phyloP scores from a whole-genome alignment of 2,113 vertebrate genomes.

The Edolisoma coerulescens region DNA sequence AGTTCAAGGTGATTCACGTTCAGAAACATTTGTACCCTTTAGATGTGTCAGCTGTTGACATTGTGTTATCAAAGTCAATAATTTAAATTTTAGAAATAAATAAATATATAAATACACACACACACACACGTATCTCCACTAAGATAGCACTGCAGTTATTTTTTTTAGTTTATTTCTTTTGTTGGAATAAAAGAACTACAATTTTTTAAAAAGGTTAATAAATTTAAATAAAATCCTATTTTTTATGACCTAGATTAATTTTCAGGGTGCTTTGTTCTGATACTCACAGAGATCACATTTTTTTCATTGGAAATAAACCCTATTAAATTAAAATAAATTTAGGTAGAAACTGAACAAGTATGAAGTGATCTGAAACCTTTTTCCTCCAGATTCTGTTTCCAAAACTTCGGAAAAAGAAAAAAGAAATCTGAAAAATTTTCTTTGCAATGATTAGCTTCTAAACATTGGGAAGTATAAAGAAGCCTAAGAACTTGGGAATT shows the following conservation, averaged over 20 bases:
- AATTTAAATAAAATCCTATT: not conserved
- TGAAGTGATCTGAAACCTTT: not conserved
- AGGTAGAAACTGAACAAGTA: not conserved
- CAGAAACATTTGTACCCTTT: not conserved
- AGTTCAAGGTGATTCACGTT: not conserved
- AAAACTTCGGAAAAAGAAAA: not conserved
- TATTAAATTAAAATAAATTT: not conserved
- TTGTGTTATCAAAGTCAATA: not conserved
- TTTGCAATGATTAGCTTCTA: not conserved
- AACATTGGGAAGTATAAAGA: not conserved
- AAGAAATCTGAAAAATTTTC: not conserved
- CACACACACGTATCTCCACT: accelerated
- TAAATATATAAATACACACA: accelerated
- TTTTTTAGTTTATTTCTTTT: not conserved
- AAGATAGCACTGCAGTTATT: not conserved
- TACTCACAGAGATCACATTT: not conserved
- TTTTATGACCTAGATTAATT: not conserved
- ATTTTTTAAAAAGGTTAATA: not conserved
- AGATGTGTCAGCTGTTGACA: not conserved
- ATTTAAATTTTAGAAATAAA: not conserved
- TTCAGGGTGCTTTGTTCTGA: not conserved
- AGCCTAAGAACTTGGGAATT: not conserved
- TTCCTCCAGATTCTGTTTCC: not conserved
- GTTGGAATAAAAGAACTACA: not conserved
- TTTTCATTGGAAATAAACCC: not conserved